Base-by-base conservation (phyloP, 1,140 invertebrate genomes). In the Leptopilina clavipes region DNA sequence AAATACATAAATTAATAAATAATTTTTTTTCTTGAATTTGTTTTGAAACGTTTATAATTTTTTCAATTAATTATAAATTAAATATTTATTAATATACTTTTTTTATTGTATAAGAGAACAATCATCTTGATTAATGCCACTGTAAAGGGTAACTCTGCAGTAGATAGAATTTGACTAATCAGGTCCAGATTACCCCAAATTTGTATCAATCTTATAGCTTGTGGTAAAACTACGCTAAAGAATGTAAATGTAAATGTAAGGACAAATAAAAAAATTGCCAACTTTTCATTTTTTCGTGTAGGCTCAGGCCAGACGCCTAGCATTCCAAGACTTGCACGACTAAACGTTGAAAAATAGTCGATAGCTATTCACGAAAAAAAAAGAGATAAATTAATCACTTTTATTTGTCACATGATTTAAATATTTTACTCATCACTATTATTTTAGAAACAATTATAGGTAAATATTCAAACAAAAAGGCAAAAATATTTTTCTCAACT, bases 151-250 rank as follows among this genome's bases (percentile, higher is more conserved):
- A 83, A 3, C 1, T 83, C 83, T 14, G 3, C 77, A 10, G 73
- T 40, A 0, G 80, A 75, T 0, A 84, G 44, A 25, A 83, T 84
- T 18, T 83, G 76, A 0, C 79, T 18, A 14, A 79, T n/a, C 17
- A 48, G 14, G 5, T 82, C 48, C 9, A 83, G 37, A 25, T 83
- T 70, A 1, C 48, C 25, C 54, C 45, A 75, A 1, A 81, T 65
- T 0, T 40, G 18, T 0, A 37, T 9, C 3, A 83, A 22, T 59
- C 81, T 76, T 11, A 65, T 12, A 0, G 75, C 79, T 44, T 83
- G 80, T 0, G 80, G 76, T 0, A 14, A 7, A 9, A n/a, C 56
- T 1, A 44, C 1, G 44, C 80, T 80, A 10, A n/a, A 70, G 10
- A 19, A 25, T 48, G 54, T 73, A 17, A 56, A 17, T 11, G 8